Conservation (phyloP, 2,797 vertebrate species). For the Scolopax rusticola region DNA sequence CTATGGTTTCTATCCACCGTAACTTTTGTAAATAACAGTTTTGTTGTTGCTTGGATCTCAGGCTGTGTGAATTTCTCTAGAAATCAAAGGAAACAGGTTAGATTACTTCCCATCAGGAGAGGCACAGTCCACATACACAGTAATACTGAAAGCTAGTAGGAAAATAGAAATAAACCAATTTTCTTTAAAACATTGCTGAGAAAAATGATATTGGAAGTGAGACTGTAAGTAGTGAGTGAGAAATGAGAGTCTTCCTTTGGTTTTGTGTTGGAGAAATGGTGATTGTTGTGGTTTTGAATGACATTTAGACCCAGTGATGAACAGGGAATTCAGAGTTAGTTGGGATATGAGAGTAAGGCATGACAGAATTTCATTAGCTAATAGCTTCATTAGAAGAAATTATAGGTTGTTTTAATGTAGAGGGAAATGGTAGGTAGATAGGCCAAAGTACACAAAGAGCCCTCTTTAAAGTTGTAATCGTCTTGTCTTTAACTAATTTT, state of each 20-base stretch:
- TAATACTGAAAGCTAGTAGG: background rate
- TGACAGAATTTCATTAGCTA: background rate
- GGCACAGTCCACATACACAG: background rate
- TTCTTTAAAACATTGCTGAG: background rate
- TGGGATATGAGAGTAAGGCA: background rate
- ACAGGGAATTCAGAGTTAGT: background rate
- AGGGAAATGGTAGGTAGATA: background rate
- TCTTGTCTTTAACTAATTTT: background rate
- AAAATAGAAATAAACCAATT: background rate
- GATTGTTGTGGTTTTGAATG: background rate
- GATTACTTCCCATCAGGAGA: background rate
- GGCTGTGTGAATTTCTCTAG: background rate
- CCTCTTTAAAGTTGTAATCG: background rate
- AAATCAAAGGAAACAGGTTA: background rate
- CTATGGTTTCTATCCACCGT: background rate
- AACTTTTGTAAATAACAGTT: background rate
- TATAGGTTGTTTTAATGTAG: background rate
- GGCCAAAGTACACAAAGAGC: background rate
- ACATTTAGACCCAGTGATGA: background rate
- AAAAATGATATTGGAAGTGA: background rate
- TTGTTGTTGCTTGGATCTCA: background rate
- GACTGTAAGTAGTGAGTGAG: background rate
- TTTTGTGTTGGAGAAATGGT: background rate
- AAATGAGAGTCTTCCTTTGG: background rate
- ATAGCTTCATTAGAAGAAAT: background rate